Evolutionary conservation across 2,888 invertebrate genomes (phyloP).

Genomic region (Epinotia bilunana): DNA sequence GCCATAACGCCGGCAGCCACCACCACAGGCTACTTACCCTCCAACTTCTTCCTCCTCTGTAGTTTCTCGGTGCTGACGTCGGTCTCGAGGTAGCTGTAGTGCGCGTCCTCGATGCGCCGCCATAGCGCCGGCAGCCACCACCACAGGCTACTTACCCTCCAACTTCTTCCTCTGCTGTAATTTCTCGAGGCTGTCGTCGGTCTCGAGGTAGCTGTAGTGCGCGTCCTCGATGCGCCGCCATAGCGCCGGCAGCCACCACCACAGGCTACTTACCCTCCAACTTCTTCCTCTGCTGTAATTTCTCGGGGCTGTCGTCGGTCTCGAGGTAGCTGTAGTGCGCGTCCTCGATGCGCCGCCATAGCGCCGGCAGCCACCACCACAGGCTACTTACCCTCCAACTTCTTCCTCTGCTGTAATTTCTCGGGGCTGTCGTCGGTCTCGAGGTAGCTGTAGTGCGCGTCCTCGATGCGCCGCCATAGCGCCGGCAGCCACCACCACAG

Average conservation of each 20-base stretch:
- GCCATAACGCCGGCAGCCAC: not conserved
- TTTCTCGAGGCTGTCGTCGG: conserved; percentile 52
- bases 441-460: conserved; percentile 90
- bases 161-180: conserved; percentile 87
- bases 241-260: conserved; percentile 82
- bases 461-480: conserved; percentile 89
- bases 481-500: conserved; percentile 77
- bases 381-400: conserved; percentile 87
- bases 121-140: conserved; percentile 85
- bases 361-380: conserved; percentile 79
- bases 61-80: no score
- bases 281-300: conserved; percentile 85
- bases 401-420: conserved; percentile 89
- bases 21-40: conserved; percentile 82
- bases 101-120: conserved; percentile 89
- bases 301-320: conserved; percentile 60
- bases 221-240: conserved; percentile 90
- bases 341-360: conserved; percentile 90
- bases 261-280: conserved; percentile 86
- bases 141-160: conserved; percentile 84
- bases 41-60: conserved; percentile 88
- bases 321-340: conserved; percentile 91
- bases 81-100: conserved; percentile 91
- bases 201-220: conserved; percentile 91
- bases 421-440: conserved; percentile 92